Percentiles rank a stretch among this genome's conserved stretches.
Conservation (phyloP, 1,140 invertebrate genomes). For the Adelges cooleyi region DNA sequence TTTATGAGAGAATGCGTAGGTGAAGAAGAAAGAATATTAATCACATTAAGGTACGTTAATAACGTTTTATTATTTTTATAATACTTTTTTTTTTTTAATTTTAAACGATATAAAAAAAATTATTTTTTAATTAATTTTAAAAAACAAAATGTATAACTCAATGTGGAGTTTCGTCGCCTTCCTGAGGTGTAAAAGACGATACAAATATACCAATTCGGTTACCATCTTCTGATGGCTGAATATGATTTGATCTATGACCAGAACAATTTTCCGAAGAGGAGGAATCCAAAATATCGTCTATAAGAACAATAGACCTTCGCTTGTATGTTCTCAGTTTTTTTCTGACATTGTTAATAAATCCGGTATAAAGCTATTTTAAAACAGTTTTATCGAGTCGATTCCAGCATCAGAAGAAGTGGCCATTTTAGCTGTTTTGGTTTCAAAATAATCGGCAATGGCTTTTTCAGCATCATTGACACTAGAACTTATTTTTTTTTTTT, state of each 20-base stretch:
- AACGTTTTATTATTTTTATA: background rate
- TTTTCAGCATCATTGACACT: background rate
- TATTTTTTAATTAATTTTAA: background rate
- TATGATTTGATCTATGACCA: too few species aligned
- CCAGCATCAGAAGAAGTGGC: background rate
- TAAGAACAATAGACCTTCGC: background rate
- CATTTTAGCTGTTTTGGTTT: background rate
- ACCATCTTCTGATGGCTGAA: background rate
- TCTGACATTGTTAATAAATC: slow-evolving; percentile 1
- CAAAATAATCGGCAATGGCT: background rate
- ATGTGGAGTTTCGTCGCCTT: background rate
- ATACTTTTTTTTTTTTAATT: background rate
- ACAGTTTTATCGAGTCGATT: background rate
- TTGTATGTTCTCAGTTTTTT: background rate
- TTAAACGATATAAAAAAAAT: background rate
- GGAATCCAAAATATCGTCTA: background rate
- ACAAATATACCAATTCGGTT: background rate
- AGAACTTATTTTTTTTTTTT: background rate
- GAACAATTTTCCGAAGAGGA: background rate
- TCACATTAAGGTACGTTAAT: background rate
- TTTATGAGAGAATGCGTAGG: background rate
- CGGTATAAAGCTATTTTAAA: slow-evolving; percentile 4
- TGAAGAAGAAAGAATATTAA: background rate
- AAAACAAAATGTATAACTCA: background rate
- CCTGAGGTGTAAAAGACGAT: background rate